These are phyloP conservation scores for Pseudolaguvia tuberculata DNA, from an alignment of 2,113 vertebrate species.

Conservation along the genomic window DNA sequence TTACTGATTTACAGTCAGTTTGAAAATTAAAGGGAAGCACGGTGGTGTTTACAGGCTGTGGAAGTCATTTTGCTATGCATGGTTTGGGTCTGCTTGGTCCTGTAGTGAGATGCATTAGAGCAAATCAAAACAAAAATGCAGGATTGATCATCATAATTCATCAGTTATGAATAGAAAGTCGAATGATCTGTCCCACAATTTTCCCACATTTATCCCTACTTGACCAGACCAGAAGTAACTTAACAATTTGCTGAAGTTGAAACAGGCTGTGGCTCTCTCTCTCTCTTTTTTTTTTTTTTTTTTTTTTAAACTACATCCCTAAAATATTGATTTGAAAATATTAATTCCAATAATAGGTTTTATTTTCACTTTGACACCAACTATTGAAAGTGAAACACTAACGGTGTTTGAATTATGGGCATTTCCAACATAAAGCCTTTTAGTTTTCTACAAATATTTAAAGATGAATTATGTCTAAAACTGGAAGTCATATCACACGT, in stretches of 20 bases:
- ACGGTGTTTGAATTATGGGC: neutral
- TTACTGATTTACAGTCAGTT: slow-evolving; percentile 51
- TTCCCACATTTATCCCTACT: neutral
- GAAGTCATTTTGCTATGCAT: neutral
- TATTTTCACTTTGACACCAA: slow-evolving; percentile 10
- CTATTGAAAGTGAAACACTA: neutral
- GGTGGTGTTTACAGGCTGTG: neutral
- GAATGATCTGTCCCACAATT: neutral
- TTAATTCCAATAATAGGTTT: neutral
- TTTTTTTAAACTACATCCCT: no score
- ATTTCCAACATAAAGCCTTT: neutral
- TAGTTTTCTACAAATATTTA: neutral
- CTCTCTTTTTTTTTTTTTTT: no score
- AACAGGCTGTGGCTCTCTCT: no score
- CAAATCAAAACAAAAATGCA: neutral
- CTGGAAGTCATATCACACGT: neutral
- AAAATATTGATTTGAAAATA: neutral
- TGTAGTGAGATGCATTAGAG: neutral
- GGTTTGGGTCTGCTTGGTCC: neutral
- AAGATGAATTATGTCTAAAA: neutral
- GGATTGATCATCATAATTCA: neutral
- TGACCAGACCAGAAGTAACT: neutral
- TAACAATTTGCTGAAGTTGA: neutral
- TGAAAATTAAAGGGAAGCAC: slow-evolving; percentile 12
- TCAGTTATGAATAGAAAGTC: neutral